A percentile compares a stretch with the other conserved stretches of the same genome.
Evolutionary conservation across 2,113 vertebrate species (phyloP).

Genomic region (Capreolus pygargus): DNA sequence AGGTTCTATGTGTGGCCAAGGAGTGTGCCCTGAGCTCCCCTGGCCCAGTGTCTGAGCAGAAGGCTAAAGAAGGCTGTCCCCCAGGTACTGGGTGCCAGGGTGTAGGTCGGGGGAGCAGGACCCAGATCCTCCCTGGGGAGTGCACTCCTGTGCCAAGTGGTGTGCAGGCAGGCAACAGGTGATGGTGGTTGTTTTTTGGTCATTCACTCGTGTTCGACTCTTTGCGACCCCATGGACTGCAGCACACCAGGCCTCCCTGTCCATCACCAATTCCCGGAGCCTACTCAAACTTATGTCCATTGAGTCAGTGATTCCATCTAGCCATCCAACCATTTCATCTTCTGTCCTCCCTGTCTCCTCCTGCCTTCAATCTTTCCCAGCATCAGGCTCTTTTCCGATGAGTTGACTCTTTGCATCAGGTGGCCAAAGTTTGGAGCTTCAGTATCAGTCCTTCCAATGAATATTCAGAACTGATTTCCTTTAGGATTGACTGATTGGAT

Average conservation of each 20-base stretch:
- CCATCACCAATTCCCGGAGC: not conserved
- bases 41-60: not conserved
- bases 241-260: not conserved
- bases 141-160: not conserved
- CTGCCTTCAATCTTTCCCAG: not conserved
- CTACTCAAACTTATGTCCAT: not conserved
- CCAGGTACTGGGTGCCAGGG: not conserved
- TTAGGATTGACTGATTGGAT: not conserved
- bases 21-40: not conserved
- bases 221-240: not conserved
- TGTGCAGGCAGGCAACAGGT: not conserved
- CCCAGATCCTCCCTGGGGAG: not conserved
- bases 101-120: not conserved
- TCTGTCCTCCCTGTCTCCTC: not conserved
- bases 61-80: not conserved
- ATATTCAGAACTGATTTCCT: not conserved
- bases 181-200: not conserved
- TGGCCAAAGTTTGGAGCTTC: not conserved
- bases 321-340: not conserved
- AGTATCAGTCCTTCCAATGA: not conserved
- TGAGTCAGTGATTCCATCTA: not conserved
- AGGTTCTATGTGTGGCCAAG: not conserved
- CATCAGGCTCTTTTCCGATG: not conserved
- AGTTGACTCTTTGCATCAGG: not conserved
- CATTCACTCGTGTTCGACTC: not conserved